Conservation (phyloP, 2,888 invertebrate species). For the Xanthorhoe designata region DNA sequence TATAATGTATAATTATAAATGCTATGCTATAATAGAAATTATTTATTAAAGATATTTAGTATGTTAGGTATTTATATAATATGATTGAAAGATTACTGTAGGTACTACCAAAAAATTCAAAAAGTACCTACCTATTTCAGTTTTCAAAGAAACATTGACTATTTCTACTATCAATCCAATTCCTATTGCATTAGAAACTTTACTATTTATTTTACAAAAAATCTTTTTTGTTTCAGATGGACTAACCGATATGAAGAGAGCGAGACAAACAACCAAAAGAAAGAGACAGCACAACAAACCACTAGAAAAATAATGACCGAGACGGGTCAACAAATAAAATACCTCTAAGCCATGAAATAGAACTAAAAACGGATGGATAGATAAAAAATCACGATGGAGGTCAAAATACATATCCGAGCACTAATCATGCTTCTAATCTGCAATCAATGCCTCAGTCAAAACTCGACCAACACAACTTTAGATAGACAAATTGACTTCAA, state of each 20-base stretch:
- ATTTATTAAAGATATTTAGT: too few species aligned
- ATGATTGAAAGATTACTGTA: too few species aligned
- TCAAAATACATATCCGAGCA: slow-evolving; percentile 28
- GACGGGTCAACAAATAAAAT: not conserved
- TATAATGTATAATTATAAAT: too few species aligned
- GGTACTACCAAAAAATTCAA: too few species aligned
- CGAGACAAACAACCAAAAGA: slow-evolving; percentile 7
- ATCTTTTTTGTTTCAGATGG: slow-evolving; percentile 25
- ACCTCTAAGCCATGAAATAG: slow-evolving; percentile 4
- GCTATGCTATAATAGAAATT: too few species aligned
- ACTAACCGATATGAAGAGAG: slow-evolving; percentile 14
- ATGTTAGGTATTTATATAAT: too few species aligned
- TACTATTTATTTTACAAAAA: not conserved
- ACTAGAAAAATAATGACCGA: not conserved
- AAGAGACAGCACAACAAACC: not conserved
- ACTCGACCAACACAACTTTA: not conserved
- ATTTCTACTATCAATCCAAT: too few species aligned
- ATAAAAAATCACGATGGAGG: slow-evolving; percentile 26
- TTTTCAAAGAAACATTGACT: too few species aligned
- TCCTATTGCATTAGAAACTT: too few species aligned
- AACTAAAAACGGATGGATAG: not conserved
- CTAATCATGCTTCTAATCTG: slow-evolving; percentile 34
- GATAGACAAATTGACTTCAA: not conserved
- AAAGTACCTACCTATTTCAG: too few species aligned
- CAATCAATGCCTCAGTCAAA: slow-evolving; percentile 36